Evolutionary conservation across 2,113 vertebrate species (phyloP), one percentile per base, ranked within the genome.

Genomic region (Peromyscus leucopus): DNA sequence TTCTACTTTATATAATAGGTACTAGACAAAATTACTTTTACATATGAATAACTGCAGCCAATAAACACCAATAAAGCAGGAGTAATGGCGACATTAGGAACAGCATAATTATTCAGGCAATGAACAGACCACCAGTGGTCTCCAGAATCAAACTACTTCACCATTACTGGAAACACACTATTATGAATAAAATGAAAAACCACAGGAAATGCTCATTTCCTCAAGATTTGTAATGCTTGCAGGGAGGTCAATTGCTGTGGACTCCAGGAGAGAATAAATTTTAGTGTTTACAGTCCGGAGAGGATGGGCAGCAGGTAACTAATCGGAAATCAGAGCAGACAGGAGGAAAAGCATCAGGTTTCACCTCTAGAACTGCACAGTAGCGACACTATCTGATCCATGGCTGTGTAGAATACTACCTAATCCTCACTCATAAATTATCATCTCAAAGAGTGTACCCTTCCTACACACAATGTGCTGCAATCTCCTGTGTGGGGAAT

Each of bases 61-160:
- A 97, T 97, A 96, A 97, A 96, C 84, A 98, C 74, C 2, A 19
- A 95, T 97, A 97, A 97, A 96, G 67, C 80, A 97, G 76, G 85
- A 98, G 59, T 85, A 94, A 96, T 89, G 88, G 75, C 83, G 94
- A 95, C 95, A 72, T 88, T 95, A 97, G 67, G 31, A 93, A 69
- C 4, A 95, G 71, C 26, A 93, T 93, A 97, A 91, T 97, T 88
- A 92, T 48, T 96, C 84, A 93, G 84, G 88, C 95, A 93, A 93
- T 67, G 80, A 96, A 69, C 28, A 96, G 90, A 96, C 90, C 94
- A 93, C 93, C 19, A 28, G 59, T 94, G 79, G 84, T 93, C 92
- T 89, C 90, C 59, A 97, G 93, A 94, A 96, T 88, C 72, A 85
- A 87, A 75, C 93, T 85, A 93, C 78, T 91, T 93, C 87, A 92